Conservation (phyloP, 2,797 vertebrate genomes). For the Acestrorhynchus altus region DNA sequence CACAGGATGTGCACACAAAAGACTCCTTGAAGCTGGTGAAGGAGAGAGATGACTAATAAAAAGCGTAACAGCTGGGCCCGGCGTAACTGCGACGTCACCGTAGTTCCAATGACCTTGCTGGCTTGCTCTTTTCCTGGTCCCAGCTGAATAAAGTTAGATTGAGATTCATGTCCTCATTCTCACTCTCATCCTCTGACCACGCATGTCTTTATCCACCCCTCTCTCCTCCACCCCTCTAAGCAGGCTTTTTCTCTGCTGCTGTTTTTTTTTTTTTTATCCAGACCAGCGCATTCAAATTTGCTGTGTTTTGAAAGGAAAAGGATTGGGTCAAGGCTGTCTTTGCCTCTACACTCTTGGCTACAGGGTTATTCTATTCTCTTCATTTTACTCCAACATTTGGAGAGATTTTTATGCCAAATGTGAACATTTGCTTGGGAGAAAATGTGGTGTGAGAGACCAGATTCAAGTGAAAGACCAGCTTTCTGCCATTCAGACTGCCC, state of each 20-base stretch:
- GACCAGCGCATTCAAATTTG: constrained; percentile 35
- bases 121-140: constrained; percentile 47
- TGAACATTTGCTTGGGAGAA: neutral
- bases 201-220: constrained; percentile 44
- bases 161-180: constrained; percentile 50
- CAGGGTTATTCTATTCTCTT: neutral
- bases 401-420: neutral
- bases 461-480: neutral
- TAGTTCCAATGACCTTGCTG: constrained; percentile 42
- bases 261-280: constrained; percentile 20
- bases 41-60: constrained; percentile 21
- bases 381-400: neutral
- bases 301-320: constrained; percentile 19
- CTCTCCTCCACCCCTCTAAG: constrained; percentile 23
- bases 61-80: constrained; percentile 10
- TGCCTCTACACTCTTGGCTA: neutral
- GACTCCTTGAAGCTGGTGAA: constrained; percentile 3
- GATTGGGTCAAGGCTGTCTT: neutral
- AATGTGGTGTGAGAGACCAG: neutral
- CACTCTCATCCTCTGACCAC: constrained; percentile 47
- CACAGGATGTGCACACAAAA: neutral
- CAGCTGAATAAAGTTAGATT: constrained; percentile 51
- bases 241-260: constrained; percentile 19
- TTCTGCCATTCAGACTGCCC: neutral
- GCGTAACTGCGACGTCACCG: constrained; percentile 9